phyloP scores from a whole-genome alignment of 2,113 vertebrate species.

The Excalfactoria chinensis region DNA sequence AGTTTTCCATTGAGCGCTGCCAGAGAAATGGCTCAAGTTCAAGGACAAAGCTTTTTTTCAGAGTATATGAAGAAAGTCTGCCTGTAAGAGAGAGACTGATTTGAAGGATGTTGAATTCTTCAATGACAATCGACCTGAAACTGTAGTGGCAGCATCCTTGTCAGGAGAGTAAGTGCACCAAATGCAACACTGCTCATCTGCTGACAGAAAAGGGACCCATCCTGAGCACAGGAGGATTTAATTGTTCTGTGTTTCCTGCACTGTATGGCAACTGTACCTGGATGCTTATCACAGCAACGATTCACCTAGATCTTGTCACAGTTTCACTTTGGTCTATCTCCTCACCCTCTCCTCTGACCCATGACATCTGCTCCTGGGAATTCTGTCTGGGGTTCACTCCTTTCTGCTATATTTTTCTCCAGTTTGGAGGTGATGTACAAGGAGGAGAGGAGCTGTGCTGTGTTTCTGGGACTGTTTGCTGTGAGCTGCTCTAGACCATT shows the following conservation, averaged over 20 bases:
- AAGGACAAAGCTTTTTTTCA: constrained; percentile 7
- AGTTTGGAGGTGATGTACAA: not conserved
- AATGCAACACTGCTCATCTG: accelerated
- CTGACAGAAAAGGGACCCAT: not conserved
- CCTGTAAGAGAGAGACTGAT: constrained; percentile 5
- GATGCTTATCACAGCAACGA: not conserved
- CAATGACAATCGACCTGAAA: not conserved
- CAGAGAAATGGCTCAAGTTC: not conserved
- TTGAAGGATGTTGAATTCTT: not conserved
- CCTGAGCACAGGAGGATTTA: not conserved
- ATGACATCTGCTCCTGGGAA: not conserved
- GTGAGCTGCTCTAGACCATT: not conserved
- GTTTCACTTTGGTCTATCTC: not conserved
- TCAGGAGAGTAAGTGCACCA: not conserved
- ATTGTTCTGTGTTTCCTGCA: not conserved
- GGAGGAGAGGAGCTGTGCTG: not conserved
- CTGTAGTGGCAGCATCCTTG: not conserved
- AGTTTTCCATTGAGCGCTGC: not conserved
- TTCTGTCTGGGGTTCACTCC: not conserved
- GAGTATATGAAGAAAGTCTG: not conserved
- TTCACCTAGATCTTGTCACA: not conserved
- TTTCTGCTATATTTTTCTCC: not conserved
- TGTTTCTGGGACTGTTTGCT: accelerated
- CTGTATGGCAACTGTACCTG: accelerated
- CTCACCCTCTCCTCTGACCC: not conserved